Evolutionary conservation across 2,797 vertebrate species (phyloP).

Genomic region (Carduelis carduelis): DNA sequence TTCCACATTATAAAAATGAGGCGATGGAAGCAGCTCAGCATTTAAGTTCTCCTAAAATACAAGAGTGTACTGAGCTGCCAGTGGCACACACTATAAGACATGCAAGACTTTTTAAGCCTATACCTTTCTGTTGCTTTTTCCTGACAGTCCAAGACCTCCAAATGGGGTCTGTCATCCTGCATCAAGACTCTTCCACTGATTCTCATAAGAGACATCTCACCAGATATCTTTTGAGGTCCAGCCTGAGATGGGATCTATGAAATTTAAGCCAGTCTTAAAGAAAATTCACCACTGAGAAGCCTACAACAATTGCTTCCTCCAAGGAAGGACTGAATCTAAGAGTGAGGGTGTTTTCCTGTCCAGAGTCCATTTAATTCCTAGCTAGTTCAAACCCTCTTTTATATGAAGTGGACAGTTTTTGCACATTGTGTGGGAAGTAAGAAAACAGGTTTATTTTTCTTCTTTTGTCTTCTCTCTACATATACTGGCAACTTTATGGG

Average conservation of each 20-base stretch:
- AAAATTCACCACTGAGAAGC: neutral
- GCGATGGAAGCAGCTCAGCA: neutral
- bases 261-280: neutral
- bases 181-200: neutral
- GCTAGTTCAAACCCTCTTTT: neutral
- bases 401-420: neutral
- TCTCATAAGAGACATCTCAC: neutral
- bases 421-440: neutral
- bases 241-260: neutral
- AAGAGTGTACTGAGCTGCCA: neutral
- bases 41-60: neutral
- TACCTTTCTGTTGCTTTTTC: neutral
- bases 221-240: neutral
- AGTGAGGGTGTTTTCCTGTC: neutral
- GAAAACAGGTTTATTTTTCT: conserved; percentile 17
- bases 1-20: neutral
- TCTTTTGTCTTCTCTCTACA: neutral
- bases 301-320: neutral
- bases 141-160: neutral
- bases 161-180: neutral
- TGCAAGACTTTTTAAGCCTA: neutral
- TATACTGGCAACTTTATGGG: neutral
- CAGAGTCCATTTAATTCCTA: neutral
- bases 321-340: neutral
- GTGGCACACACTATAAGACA: neutral